Evolutionary conservation across 92 coral and sea anemone genomes (phyloP), one percentile per base, ranked within the genome.

Genomic region (Anthopleura xanthogrammica): DNA sequence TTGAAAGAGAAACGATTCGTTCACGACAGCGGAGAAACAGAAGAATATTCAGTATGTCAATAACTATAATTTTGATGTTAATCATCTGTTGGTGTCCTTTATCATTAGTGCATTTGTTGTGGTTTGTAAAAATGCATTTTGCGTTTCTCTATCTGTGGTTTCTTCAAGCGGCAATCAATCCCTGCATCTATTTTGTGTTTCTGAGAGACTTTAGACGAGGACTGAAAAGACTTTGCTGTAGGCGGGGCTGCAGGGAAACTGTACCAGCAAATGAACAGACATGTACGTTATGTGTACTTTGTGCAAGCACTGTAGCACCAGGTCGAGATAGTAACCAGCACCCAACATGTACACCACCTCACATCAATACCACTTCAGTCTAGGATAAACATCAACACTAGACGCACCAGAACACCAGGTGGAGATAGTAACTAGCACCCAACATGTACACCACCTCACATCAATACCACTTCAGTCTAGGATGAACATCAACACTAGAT

Each of bases 181-280:
- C 74, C 16, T 68, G 20, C 74, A 68, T 68, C 42, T 68, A 68
- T 68, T 68, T 68, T 13, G 13, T 68, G 16, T 68, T 23, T 68
- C 16, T 68, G 42, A 68, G 74, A 68, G 74, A 68, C 74, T 68
- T 68, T 36, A 68, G 74, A 68, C 42, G 29, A 68, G 74, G 74
- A 68, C 42, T 68, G 6, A 68, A 68, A 68, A 29, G 41, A 24
- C 46, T 68, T 68, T 29, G 14, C 74, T n/a, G n/a, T n/a, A n/a
- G n/a, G n/a, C n/a, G n/a, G n/a, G n/a, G n/a, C n/a, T 36, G 74
- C 17, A 68, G 74, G 5, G 29, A 7, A 68, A 10, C 74, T 23
- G 5, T 17, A 68, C 1, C 36, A 29, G 36, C 0, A 29, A 29
- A 0, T 4, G 12, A 8, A 68, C 40, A 68, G 12, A 29, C 14